A percentile compares a stretch with the other conserved stretches of the same genome.
Conservation (phyloP, 2,113 vertebrate species). For the Etheostoma cragini region DNA sequence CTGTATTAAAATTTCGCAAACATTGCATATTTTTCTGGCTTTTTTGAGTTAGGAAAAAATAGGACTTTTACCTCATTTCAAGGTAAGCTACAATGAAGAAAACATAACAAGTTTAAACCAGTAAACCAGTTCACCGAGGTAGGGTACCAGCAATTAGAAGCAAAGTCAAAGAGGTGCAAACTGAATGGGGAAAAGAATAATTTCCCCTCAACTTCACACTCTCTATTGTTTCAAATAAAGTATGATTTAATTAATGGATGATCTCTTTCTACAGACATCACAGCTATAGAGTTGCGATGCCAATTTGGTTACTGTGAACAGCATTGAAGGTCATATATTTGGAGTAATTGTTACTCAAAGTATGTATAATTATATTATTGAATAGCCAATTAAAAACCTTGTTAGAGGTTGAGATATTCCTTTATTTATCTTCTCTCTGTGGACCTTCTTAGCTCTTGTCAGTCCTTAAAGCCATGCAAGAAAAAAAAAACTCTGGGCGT, state of each 20-base stretch:
- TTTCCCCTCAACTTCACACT: conserved; percentile 7
- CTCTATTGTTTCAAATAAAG: conserved; percentile 48
- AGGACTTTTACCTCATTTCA: background rate
- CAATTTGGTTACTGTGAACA: conserved; percentile 69
- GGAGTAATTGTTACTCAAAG: conserved; percentile 76
- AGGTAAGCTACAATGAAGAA: background rate
- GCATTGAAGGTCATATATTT: conserved; percentile 77
- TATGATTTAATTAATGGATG: conserved; percentile 67
- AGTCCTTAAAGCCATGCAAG: conserved; percentile 49
- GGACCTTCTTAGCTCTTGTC: conserved; percentile 63
- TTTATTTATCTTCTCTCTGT: conserved; percentile 78
- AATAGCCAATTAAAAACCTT: conserved; percentile 80
- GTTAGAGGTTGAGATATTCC: conserved; percentile 74
- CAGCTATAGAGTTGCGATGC: conserved; percentile 55
- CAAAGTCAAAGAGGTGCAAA: conserved; percentile 20
- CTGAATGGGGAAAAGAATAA: background rate
- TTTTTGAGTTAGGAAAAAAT: background rate
- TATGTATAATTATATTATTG: conserved; percentile 77
- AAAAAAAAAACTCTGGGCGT: background rate
- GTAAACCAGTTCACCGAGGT: background rate
- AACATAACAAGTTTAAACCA: background rate
- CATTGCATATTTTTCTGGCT: background rate
- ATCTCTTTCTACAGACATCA: conserved; percentile 55
- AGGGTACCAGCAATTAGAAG: background rate
- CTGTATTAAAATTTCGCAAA: background rate